Evolutionary conservation across 2,797 vertebrate genomes (phyloP).

Genomic region (Sarcophilus harrisii): DNA sequence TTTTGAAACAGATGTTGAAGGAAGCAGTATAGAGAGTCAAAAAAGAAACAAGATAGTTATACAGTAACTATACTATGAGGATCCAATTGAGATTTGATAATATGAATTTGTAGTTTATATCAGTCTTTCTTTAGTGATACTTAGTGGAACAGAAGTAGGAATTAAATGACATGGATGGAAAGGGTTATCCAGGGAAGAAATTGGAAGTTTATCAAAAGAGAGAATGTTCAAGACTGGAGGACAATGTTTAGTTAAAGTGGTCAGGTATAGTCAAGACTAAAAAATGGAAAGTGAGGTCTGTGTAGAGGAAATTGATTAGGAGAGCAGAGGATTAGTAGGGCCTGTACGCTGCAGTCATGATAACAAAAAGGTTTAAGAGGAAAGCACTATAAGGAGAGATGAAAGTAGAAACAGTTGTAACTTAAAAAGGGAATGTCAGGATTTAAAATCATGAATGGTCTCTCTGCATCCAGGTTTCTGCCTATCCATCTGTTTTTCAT

Average conservation of each 20-base stretch:
- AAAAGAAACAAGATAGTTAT: not conserved
- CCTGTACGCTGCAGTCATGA: not conserved
- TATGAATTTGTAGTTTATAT: not conserved
- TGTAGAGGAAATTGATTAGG: not conserved
- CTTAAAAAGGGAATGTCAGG: not conserved
- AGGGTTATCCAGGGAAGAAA: not conserved
- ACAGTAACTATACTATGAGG: not conserved
- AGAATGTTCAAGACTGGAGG: not conserved
- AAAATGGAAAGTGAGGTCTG: not conserved
- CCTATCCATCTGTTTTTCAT: not conserved
- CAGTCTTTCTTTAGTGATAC: not conserved
- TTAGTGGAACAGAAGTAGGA: not conserved
- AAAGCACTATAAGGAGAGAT: not conserved
- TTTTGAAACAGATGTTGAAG: not conserved
- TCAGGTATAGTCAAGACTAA: not conserved
- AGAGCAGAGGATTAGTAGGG: not conserved
- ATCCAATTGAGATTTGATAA: not conserved
- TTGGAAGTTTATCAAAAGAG: not conserved
- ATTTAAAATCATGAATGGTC: not conserved
- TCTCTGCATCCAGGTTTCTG: not conserved
- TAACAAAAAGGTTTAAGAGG: not conserved
- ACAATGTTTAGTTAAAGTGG: not conserved
- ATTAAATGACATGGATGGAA: not conserved
- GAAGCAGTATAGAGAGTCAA: not conserved
- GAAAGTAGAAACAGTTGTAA: not conserved